A percentile compares a stretch with the other conserved stretches of the same genome.
phyloP scores from a whole-genome alignment of 2,113 vertebrate genomes.

The Trichomycterus rosablanca region DNA sequence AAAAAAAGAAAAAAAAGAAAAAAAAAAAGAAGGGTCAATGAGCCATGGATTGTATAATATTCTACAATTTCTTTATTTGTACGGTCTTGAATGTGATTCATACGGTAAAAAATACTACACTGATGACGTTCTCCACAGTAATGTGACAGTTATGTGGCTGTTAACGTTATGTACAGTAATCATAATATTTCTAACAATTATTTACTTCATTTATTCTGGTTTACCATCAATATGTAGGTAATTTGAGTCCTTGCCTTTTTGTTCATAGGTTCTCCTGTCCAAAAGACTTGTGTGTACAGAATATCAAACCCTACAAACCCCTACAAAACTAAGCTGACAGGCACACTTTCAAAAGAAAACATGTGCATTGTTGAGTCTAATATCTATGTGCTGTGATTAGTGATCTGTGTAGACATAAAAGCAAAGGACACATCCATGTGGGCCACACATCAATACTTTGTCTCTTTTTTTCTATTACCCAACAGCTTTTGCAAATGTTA shows the following conservation, averaged over 20 bases:
- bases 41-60: constrained; percentile 22
- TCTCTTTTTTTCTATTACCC: too few species aligned
- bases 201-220: constrained; percentile 42
- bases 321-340: too few species aligned
- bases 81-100: constrained; percentile 30
- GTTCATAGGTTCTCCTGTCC: constrained; percentile 43
- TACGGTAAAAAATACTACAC: neutral
- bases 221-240: constrained; percentile 41
- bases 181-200: constrained; percentile 37
- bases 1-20: neutral
- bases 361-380: too few species aligned
- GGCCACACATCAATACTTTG: constrained; percentile 43
- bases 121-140: constrained; percentile 24
- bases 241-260: constrained; percentile 43
- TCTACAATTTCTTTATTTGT: constrained; percentile 16
- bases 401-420: constrained; percentile 30
- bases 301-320: too few species aligned
- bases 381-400: constrained; percentile 54
- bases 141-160: constrained; percentile 31
- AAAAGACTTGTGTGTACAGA: constrained; percentile 50
- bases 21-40: neutral
- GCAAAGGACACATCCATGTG: constrained; percentile 36
- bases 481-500: constrained; percentile 48
- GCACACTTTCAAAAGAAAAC: too few species aligned
- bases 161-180: constrained; percentile 36